phyloP scores from a whole-genome alignment of 2,113 vertebrate species.

The Turdus rufiventris region DNA sequence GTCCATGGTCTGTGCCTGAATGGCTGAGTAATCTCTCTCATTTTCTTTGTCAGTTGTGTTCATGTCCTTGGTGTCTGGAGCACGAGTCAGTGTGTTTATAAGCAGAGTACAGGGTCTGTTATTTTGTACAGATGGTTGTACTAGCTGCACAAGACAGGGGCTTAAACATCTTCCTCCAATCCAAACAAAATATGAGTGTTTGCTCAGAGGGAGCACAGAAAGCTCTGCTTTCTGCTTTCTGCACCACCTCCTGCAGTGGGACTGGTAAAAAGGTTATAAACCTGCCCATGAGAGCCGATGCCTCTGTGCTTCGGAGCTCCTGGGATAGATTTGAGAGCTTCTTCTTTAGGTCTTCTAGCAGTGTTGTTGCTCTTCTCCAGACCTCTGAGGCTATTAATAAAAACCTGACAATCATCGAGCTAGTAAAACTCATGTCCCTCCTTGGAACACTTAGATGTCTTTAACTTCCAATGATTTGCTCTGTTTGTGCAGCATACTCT shows the following conservation, averaged over 20 bases:
- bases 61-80: not conserved
- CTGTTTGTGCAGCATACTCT: not conserved
- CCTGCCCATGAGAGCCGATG: not conserved
- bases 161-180: not conserved
- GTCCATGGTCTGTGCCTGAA: not conserved
- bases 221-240: not conserved
- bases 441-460: conserved; percentile 24
- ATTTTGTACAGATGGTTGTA: not conserved
- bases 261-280: not conserved
- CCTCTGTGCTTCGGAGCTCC: not conserved
- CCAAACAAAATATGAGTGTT: not conserved
- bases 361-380: not conserved
- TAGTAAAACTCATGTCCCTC: not conserved
- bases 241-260: not conserved
- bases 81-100: not conserved
- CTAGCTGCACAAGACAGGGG: not conserved
- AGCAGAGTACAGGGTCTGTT: not conserved
- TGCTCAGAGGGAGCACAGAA: not conserved
- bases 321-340: not conserved
- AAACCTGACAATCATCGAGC: not conserved
- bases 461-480: conserved; percentile 31
- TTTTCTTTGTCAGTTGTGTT: conserved; percentile 3
- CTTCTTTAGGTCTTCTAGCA: not conserved
- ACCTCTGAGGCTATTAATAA: not conserved
- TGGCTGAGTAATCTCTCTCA: conserved; percentile 15